These are phyloP conservation scores for Tolypeutes matacus DNA, from an alignment of 2,797 vertebrate species.

Conservation along the genomic window DNA sequence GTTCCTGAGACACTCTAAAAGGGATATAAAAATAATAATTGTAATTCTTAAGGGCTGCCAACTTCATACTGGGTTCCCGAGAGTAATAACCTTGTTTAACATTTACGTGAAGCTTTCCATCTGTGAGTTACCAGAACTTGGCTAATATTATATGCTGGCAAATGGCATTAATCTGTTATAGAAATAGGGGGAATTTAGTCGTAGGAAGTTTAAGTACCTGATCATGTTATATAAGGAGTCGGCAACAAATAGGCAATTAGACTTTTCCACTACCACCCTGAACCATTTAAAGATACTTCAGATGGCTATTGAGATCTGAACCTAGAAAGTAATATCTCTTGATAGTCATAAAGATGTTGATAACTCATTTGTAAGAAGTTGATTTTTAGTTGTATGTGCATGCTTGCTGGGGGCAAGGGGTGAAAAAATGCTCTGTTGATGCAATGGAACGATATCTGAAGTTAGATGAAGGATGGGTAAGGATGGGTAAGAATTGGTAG, in stretches of 20 bases:
- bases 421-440: background rate
- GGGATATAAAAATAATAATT: conserved; percentile 75
- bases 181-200: conserved; percentile 68
- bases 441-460: background rate
- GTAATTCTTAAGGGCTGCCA: conserved; percentile 72
- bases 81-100: conserved; percentile 66
- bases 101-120: conserved; percentile 71
- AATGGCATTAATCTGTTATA: conserved; percentile 68
- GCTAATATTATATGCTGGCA: conserved; percentile 57
- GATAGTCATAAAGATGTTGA: background rate
- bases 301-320: conserved; percentile 27
- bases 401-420: background rate
- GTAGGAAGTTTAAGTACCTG: conserved; percentile 68
- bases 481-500: background rate
- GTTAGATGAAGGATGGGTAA: background rate
- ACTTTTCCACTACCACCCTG: conserved; percentile 23
- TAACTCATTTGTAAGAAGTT: conserved; percentile 44
- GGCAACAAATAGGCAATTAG: conserved; percentile 47
- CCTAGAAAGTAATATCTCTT: background rate
- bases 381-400: background rate
- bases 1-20: conserved; percentile 67
- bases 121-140: conserved; percentile 68
- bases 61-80: conserved; percentile 53
- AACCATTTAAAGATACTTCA: conserved; percentile 57
- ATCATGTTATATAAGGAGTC: conserved; percentile 39